Conservation (phyloP, 2,888 invertebrate genomes). For the Tethea ocularis region DNA sequence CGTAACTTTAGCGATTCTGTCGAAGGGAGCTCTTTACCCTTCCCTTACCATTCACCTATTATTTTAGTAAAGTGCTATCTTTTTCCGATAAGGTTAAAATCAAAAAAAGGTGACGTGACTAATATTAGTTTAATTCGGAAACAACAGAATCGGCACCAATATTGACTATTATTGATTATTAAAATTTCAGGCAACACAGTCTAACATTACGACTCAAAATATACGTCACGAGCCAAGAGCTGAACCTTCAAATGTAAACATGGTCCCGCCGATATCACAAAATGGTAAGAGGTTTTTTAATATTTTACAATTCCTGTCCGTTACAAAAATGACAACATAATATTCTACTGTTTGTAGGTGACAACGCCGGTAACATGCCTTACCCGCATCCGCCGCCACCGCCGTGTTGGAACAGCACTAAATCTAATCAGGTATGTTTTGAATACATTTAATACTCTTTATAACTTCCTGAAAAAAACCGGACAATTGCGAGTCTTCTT, state of each 20-base stretch:
- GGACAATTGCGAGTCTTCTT: too few species aligned
- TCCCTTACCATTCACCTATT: not conserved
- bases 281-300: constrained; percentile 47
- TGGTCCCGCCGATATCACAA: constrained; percentile 68
- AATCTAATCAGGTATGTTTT: constrained; percentile 71
- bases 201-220: constrained; percentile 58
- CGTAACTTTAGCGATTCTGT: too few species aligned
- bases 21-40: not conserved
- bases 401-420: constrained; percentile 65
- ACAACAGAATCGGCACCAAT: too few species aligned
- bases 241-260: constrained; percentile 65
- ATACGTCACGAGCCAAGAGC: constrained; percentile 62
- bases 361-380: constrained; percentile 56
- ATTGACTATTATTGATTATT: not conserved
- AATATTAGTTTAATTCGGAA: too few species aligned
- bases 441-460: not conserved
- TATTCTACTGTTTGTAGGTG: constrained; percentile 44
- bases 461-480: too few species aligned
- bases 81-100: too few species aligned
- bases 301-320: not conserved
- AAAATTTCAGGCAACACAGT: constrained; percentile 46
- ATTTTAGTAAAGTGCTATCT: too few species aligned
- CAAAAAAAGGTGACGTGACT: too few species aligned
- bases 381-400: constrained; percentile 65
- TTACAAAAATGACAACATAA: not conserved